Evolutionary conservation across 2,113 vertebrate genomes (phyloP).

Genomic region (Syngnathus scovelli): DNA sequence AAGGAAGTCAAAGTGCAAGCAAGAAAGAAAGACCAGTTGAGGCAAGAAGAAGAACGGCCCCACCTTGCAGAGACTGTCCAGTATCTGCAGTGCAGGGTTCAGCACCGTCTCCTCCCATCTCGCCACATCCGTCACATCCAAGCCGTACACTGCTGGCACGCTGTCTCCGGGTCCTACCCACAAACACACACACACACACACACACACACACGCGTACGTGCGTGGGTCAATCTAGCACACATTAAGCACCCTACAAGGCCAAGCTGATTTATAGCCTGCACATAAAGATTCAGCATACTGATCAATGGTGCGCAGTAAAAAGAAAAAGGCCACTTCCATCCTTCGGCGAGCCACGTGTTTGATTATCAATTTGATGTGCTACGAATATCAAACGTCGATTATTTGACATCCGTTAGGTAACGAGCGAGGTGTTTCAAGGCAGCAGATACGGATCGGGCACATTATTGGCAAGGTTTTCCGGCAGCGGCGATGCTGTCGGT

Average conservation of each 20-base stretch:
- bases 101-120: slow-evolving; percentile 84
- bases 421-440: background rate
- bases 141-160: slow-evolving; percentile 80
- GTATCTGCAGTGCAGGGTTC: slow-evolving; percentile 82
- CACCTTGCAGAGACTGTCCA: slow-evolving; percentile 87
- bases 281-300: background rate
- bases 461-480: slow-evolving; percentile 23
- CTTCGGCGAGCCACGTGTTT: background rate
- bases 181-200: slow-evolving; percentile 9
- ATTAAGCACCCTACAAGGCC: slow-evolving; percentile 6
- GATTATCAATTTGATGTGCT: background rate
- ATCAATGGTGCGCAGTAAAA: background rate
- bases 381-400: slow-evolving; percentile 1
- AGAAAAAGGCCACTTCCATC: background rate
- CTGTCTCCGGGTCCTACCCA: slow-evolving; percentile 78
- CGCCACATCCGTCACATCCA: slow-evolving; percentile 84
- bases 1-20: background rate
- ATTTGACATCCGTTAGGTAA: background rate
- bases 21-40: background rate
- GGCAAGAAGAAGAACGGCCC: slow-evolving; percentile 24
- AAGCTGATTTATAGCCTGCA: background rate
- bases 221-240: slow-evolving; percentile 6
- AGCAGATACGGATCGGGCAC: slow-evolving; percentile 10
- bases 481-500: slow-evolving; percentile 35
- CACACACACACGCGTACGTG: slow-evolving; percentile 8